These are phyloP conservation scores for Holcopasites calliopsidis DNA, from an alignment of 1,140 invertebrate species.

Conservation along the genomic window DNA sequence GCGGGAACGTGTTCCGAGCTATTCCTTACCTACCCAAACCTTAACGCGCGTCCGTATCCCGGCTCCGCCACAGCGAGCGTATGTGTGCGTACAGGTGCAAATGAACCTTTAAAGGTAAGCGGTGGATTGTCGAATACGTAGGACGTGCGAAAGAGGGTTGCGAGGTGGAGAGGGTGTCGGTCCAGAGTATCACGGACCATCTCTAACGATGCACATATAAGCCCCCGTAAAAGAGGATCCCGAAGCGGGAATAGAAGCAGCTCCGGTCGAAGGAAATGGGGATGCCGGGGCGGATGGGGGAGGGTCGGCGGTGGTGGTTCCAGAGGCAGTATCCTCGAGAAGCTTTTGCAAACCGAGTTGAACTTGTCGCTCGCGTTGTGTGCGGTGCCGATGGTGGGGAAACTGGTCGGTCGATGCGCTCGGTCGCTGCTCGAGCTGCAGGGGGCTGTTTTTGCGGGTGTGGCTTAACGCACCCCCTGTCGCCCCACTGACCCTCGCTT, in stretches of 20 bases:
- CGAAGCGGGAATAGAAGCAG: constrained; percentile 48
- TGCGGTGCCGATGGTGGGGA: constrained; percentile 67
- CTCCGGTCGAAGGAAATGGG: constrained; percentile 18
- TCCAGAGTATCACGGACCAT: constrained; percentile 48
- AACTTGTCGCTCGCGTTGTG: constrained; percentile 73
- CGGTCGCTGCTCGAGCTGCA: constrained; percentile 69
- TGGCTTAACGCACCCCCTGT: constrained; percentile 74
- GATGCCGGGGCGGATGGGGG: not conserved
- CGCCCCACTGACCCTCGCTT: constrained; percentile 62
- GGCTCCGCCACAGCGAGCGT: not conserved
- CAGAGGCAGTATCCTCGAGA: constrained; percentile 65
- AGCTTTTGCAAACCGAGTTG: constrained; percentile 74
- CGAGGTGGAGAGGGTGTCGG: not conserved
- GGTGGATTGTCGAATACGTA: constrained; percentile 32
- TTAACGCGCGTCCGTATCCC: not conserved
- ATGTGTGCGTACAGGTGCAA: constrained; percentile 56
- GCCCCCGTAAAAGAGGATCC: constrained; percentile 62
- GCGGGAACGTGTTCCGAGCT: not conserved
- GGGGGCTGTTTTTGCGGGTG: constrained; percentile 78
- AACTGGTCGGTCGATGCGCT: constrained; percentile 73
- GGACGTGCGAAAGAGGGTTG: not conserved
- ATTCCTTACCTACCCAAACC: constrained; percentile 25
- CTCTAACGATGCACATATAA: constrained; percentile 57
- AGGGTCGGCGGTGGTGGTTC: constrained; percentile 28
- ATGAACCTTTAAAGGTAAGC: constrained; percentile 57